Evolutionary conservation across 1,140 invertebrate genomes (phyloP), one percentile per base, ranked within the genome.

Genomic region (Limonius californicus): DNA sequence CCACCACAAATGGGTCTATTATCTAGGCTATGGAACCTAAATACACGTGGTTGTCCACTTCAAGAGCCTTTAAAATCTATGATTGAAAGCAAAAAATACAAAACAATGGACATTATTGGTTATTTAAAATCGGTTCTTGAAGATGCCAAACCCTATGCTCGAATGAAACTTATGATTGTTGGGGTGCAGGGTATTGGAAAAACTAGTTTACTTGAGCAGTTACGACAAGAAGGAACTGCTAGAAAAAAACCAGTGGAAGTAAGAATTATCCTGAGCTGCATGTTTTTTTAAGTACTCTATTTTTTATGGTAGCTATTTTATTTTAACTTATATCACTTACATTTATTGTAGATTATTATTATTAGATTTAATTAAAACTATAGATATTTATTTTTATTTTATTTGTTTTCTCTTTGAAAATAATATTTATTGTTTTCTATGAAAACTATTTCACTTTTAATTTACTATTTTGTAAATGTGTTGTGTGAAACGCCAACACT

Each of bases 101-200:
- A 97, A 80, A 97, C 95, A 3, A 94, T 94, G 85, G 96, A 99
- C 74, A 91, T 99, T 32, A 87, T 99, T 30, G 94, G 94, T 0
- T 98, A 98, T 78, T 82, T 99, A 0, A 95, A 97, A 74, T 91
- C 88, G 0, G 88, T 94, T 47, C 78, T 94, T 47, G 89, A 94
- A 74, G 89, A 98, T 78, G 95, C 96, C 0, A 89, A 90, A 73
- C 90, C 94, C 0, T 99, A 99, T 77, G 91, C 94, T 3, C 81
- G 94, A 35, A 94, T 99, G 89, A 99, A 98, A 75, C 80, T 99
- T 1, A 98, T 99, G 96, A 88, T 99, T 47, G 95, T 99, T 12
- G 97, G 97, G 0, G 86, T 93, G 8, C 91, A 97, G 74, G 92
- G 92, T 11, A 94, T 94, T 68, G 93, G 95, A 0, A 98, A 98